These are phyloP conservation scores for Cryptoprocta ferox DNA, from an alignment of 2,797 vertebrate genomes.

Conservation along the genomic window DNA sequence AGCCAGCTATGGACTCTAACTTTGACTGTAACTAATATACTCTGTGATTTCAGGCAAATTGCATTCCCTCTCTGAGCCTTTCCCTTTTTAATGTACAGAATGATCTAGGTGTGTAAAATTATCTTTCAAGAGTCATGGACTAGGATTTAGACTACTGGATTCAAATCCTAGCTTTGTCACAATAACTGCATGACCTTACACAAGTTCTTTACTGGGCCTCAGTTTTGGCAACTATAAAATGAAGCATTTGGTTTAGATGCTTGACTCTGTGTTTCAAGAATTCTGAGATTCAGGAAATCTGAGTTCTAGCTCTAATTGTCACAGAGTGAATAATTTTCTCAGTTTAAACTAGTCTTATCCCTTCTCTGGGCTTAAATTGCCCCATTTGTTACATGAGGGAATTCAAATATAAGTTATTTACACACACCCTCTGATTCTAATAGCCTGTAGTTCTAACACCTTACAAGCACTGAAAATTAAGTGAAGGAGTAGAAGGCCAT, in stretches of 20 bases:
- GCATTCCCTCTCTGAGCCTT: background rate
- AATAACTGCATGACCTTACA: background rate
- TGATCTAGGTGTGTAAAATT: slow-evolving; percentile 33
- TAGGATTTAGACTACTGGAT: slow-evolving; percentile 26
- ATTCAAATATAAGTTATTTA: slow-evolving; percentile 32
- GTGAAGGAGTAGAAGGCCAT: slow-evolving; percentile 6
- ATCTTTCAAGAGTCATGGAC: background rate
- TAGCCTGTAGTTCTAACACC: slow-evolving; percentile 46
- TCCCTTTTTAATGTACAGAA: background rate
- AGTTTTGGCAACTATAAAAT: slow-evolving; percentile 49
- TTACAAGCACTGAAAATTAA: slow-evolving; percentile 65
- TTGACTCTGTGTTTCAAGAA: slow-evolving; percentile 42
- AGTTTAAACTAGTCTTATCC: background rate
- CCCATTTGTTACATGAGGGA: background rate
- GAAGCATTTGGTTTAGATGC: background rate
- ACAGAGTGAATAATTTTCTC: slow-evolving; percentile 4
- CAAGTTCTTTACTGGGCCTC: background rate
- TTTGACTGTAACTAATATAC: slow-evolving; percentile 40
- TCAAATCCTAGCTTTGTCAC: background rate
- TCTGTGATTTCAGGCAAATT: background rate
- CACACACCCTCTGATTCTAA: slow-evolving; percentile 36
- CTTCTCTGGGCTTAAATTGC: slow-evolving; percentile 34
- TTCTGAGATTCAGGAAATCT: slow-evolving; percentile 44
- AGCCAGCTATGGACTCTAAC: background rate
- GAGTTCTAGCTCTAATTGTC: background rate